Base-by-base conservation (phyloP, 1,140 invertebrate genomes). In the Drosophila arawakana region DNA sequence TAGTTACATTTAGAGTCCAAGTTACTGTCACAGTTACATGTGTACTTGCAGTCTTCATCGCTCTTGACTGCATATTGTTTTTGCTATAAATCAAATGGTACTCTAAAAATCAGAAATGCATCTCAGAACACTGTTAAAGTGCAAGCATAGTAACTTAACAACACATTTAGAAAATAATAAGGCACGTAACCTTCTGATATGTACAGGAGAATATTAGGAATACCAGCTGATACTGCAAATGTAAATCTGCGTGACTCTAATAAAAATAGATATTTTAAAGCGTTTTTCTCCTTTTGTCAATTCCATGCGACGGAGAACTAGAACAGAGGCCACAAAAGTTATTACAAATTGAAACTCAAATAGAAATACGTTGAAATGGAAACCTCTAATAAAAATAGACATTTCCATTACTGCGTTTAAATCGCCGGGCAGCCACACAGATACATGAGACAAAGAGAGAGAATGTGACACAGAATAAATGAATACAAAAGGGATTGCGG, bases 351-450 rank as follows among this genome's bases (percentile, higher is more conserved):
- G 70, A 67, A 77, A 84, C 50, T 39, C 52, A n/a, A 43, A 71
- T 44, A 49, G 39, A 66, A 66, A 54, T 75, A 75, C 73, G 76
- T 61, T 59, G 30, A 70, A 81, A 73, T 81, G 81, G 77, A 84
- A 84, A 71, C 73, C 81, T 85, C 67, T 76, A 81, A 85, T 85
- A 85, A 85, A 83, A 81, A 86, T 82, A 58, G 84, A 88, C 80
- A 80, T 89, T 89, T 89, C 84, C 84, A 89, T 89, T 89, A 89
- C 78, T 67, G 68, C 84, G 84, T 89, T 89, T 89, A 89, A 89
- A 84, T 89, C 80, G 84, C 80, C 47, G 73, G 60, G 34, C 37
- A 67, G 34, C 55, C 57, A 50, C 37, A 39, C 9, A 39, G 52
- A 68, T 9, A 49, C 15, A 34, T 21, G 47, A 47, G 15, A 59